Base-by-base conservation (phyloP, 2,888 invertebrate genomes). In the Tryphoninae sp. region DNA sequence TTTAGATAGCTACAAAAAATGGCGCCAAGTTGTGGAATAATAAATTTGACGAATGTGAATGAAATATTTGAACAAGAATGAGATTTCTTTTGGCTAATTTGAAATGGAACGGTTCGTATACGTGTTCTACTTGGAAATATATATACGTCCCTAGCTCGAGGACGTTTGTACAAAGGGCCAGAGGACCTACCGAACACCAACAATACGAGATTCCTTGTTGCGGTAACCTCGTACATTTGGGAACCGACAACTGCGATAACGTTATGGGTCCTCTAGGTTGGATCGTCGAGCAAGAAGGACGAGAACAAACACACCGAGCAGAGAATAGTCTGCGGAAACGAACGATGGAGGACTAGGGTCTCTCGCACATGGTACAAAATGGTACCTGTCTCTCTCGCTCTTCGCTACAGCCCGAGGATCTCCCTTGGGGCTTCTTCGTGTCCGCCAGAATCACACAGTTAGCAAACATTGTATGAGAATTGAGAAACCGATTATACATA, bases 231-330 rank as follows among this genome's bases (percentile, higher is more conserved):
- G 19, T 55, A 55, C 9, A 55, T 64, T 69, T 77, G 68, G 53
- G 64, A 77, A 77, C 58, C 33, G 71, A 65, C 74, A 64, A 78
- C 65, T 80, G 80, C 62, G 75, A 78, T 82, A 78, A 82, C 78
- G 82, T 75, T 74, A 68, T 80, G 80, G 33, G 71, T 71, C 42
- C 73, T 80, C 68, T 68, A 80, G 71, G 51, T 72, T 59, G 58
- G 55, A 62, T 62, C 59, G 33, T 61, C 76, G 55, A 61, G 26
- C 59, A 45, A 22, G 23, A 16, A 11, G 59, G 45, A 49, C n/a
- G 22, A 40, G 76, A 55, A 68, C 59, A 76, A 55, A 77, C 76
- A 53, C 55, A 55, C 8, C n/a, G 16, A 55, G 55, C 19, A 53
- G 68, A 69, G 76, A 77, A 77, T 62, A 53, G 33, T 53, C 22